Evolutionary conservation across 2,797 vertebrate species (phyloP), one percentile per base, ranked within the genome.

Genomic region (Todus mexicanus): DNA sequence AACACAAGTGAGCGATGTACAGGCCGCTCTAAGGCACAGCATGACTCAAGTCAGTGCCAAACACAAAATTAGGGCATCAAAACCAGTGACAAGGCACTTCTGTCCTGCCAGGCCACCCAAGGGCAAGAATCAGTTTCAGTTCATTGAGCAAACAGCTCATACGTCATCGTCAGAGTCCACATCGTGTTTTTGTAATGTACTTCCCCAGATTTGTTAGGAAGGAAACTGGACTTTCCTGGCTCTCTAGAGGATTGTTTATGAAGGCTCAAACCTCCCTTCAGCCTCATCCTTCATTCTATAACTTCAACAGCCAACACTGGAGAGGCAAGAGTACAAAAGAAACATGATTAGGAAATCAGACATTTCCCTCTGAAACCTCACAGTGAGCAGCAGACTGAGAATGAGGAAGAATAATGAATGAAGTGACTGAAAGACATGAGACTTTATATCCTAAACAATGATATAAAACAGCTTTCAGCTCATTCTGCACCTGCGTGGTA

Each of bases 191-290:
- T 85, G 66, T 89, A n/a, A 57, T 47, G 82, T 84, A 87, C 84
- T 92, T 93, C 87, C 93, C 84, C 94, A 93, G 63, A 90, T 82
- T 94, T 78, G 87, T 94, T 95, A 94, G 79, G 90, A 96, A 94
- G 94, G 94, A 96, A 95, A 96, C 79, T 92, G 92, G 89, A 94
- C 94, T 95, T 96, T 71, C 93, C 96, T 94, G 90, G 87, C 82
- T 91, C 90, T 96, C 94, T 96, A 95, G 92, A 96, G 89, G 94
- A 95, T 88, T 95, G 94, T 92, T 96, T 95, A 95, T 96, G 93
- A 96, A 95, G 90, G 87, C 89, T 95, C 87, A 95, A 95, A 93
- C 79, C 89, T 94, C 76, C 96, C 95, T 95, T 87, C 95, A 95
- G 87, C 93, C 94, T 96, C 96, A 94, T 95, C 89, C 93, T 95